Evolutionary conservation across 2,888 invertebrate genomes (phyloP).

Genomic region (Sympetrum striolatum): DNA sequence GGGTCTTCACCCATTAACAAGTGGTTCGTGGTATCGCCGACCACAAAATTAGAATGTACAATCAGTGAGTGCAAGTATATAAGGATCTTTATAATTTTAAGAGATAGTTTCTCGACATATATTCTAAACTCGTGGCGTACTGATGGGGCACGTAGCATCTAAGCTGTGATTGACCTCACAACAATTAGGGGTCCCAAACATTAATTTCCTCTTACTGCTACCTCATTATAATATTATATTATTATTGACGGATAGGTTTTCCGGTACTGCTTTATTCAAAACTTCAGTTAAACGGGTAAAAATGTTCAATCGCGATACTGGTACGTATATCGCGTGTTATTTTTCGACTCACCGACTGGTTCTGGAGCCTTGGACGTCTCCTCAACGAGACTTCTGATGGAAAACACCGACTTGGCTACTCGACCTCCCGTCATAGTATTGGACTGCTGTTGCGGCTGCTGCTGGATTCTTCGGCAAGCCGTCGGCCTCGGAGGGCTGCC

Average conservation of each 20-base stretch:
- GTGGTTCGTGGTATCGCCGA: too few species aligned
- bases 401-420: slow-evolving; percentile 29
- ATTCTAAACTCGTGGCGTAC: too few species aligned
- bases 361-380: not conserved
- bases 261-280: not conserved
- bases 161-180: not conserved
- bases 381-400: not conserved
- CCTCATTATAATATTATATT: not conserved
- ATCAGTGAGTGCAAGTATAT: too few species aligned
- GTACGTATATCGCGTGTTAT: not conserved
- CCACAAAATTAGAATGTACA: too few species aligned
- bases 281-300: not conserved
- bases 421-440: not conserved
- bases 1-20: too few species aligned
- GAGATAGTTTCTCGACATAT: too few species aligned
- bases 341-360: slow-evolving; percentile 2
- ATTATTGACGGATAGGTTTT: not conserved
- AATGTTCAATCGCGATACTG: not conserved
- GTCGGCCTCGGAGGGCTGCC: not conserved
- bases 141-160: too few species aligned
- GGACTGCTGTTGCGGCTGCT: not conserved
- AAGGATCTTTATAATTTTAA: too few species aligned
- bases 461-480: not conserved
- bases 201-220: too few species aligned
- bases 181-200: not conserved